A percentile compares a stretch with the other conserved stretches of the same genome.
These are phyloP conservation scores for Apodemia duryi DNA, from an alignment of 2,888 invertebrate genomes.

Conservation along the genomic window DNA sequence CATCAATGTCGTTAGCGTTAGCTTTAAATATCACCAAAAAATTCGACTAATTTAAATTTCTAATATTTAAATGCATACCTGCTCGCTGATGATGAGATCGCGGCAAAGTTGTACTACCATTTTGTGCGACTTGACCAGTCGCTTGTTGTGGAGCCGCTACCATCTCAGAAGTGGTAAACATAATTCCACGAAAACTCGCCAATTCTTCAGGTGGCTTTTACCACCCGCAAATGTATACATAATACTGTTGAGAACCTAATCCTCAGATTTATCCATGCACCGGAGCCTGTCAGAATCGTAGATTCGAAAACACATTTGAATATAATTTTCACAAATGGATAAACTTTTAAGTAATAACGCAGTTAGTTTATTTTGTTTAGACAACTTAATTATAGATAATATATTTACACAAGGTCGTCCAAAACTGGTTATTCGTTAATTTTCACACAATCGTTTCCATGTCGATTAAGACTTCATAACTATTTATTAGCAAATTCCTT, in stretches of 20 bases:
- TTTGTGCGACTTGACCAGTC: slow-evolving; percentile 64
- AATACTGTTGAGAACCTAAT: slow-evolving; percentile 51
- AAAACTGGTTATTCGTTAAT: slow-evolving; percentile 2
- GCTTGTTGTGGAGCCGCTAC: slow-evolving; percentile 70
- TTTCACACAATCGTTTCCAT: slow-evolving; percentile 1
- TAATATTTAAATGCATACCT: slow-evolving; percentile 41
- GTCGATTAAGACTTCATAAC: not conserved
- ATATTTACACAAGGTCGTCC: slow-evolving; percentile 23
- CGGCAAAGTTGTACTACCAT: slow-evolving; percentile 71
- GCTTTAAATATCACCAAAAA: not conserved
- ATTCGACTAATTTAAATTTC: not conserved
- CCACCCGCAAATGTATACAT: slow-evolving; percentile 66
- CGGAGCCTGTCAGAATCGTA: slow-evolving; percentile 16
- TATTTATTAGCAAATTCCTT: slow-evolving; percentile 1
- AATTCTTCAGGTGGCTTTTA: slow-evolving; percentile 64
- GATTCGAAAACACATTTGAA: not conserved
- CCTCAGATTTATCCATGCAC: slow-evolving; percentile 40
- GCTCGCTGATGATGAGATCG: slow-evolving; percentile 73
- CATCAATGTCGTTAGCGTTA: not conserved
- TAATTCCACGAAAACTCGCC: slow-evolving; percentile 51
- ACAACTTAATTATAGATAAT: slow-evolving; percentile 49
- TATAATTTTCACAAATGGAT: slow-evolving; percentile 1
- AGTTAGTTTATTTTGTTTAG: slow-evolving; percentile 21
- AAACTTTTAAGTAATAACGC: slow-evolving; percentile 23
- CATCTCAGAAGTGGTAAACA: slow-evolving; percentile 67